Percentiles rank a stretch among this genome's conserved stretches.
These are phyloP conservation scores for Lasioglossum pauxillum DNA, from an alignment of 2,888 invertebrate species.

Conservation along the genomic window DNA sequence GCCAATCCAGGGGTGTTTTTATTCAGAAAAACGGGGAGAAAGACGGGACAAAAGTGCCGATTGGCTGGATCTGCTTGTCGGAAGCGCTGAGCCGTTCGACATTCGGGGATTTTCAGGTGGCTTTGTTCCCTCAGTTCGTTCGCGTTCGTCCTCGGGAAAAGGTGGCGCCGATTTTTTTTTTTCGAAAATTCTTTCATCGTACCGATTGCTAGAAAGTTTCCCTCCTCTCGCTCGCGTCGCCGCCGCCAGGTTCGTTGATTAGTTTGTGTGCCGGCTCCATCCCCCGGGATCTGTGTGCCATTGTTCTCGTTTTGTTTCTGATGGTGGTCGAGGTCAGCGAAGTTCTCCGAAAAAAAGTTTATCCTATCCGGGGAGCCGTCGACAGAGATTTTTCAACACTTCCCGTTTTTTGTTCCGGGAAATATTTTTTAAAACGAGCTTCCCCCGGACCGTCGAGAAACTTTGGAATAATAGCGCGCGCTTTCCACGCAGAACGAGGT, in stretches of 20 bases:
- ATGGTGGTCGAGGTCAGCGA: background rate
- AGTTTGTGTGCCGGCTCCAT: background rate
- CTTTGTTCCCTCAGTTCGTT: constrained; percentile 1
- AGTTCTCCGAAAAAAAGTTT: background rate
- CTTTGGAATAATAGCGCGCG: no score
- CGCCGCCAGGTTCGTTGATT: background rate
- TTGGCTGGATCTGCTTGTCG: constrained; percentile 15
- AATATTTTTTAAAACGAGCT: background rate
- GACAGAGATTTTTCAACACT: background rate
- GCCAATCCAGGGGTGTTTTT: constrained; percentile 5
- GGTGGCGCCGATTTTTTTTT: background rate
- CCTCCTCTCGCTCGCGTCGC: background rate
- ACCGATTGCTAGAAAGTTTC: background rate
- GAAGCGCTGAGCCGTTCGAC: background rate
- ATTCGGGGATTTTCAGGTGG: background rate
- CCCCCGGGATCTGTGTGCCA: background rate
- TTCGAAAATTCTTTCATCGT: background rate
- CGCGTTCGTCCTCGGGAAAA: background rate
- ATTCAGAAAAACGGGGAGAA: background rate
- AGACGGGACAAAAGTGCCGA: constrained; percentile 15
- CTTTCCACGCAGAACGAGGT: background rate
- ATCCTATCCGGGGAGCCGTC: background rate
- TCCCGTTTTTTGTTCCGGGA: background rate
- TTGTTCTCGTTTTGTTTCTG: background rate
- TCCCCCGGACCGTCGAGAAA: no score